Percentiles rank a stretch among this genome's conserved stretches.
Evolutionary conservation across 2,797 vertebrate species (phyloP).

Genomic region (Enteromius treurensis): DNA sequence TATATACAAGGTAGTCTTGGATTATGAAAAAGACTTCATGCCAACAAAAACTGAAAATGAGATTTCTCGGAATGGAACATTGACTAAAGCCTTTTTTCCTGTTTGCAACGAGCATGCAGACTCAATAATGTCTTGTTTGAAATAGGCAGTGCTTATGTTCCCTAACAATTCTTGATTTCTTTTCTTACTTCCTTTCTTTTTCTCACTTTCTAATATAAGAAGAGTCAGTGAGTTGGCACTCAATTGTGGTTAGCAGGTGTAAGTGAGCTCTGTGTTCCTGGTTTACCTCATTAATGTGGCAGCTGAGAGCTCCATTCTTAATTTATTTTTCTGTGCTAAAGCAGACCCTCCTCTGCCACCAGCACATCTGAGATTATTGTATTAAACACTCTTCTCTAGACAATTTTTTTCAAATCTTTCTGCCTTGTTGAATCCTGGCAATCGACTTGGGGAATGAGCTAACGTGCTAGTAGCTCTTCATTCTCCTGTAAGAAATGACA

Average conservation of each 20-base stretch:
- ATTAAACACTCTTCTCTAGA: slow-evolving; percentile 45
- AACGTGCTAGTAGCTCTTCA: background rate
- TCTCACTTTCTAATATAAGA: slow-evolving; percentile 27
- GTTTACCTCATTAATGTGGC: slow-evolving; percentile 44
- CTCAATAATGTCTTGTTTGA: slow-evolving; percentile 10
- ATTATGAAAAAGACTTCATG: background rate
- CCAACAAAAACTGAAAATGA: background rate
- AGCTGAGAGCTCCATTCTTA: slow-evolving; percentile 45
- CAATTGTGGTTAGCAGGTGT: slow-evolving; percentile 38
- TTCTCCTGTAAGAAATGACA: slow-evolving; percentile 40
- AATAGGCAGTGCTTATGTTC: slow-evolving; percentile 2
- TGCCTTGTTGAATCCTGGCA: slow-evolving; percentile 15
- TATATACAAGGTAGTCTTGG: background rate
- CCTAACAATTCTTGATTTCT: slow-evolving; percentile 19
- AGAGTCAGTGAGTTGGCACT: slow-evolving; percentile 35
- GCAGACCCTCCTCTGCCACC: slow-evolving; percentile 27
- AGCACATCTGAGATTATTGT: slow-evolving; percentile 35
- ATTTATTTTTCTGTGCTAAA: slow-evolving; percentile 47
- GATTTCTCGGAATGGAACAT: slow-evolving; percentile 2
- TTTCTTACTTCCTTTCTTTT: slow-evolving; percentile 43
- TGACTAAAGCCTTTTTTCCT: background rate
- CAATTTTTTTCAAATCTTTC: slow-evolving; percentile 17
- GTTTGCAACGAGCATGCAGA: background rate
- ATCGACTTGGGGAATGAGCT: background rate
- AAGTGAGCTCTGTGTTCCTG: slow-evolving; percentile 34